Evolutionary conservation across 2,888 invertebrate genomes (phyloP).

Genomic region (Hypomecis atomaria): DNA sequence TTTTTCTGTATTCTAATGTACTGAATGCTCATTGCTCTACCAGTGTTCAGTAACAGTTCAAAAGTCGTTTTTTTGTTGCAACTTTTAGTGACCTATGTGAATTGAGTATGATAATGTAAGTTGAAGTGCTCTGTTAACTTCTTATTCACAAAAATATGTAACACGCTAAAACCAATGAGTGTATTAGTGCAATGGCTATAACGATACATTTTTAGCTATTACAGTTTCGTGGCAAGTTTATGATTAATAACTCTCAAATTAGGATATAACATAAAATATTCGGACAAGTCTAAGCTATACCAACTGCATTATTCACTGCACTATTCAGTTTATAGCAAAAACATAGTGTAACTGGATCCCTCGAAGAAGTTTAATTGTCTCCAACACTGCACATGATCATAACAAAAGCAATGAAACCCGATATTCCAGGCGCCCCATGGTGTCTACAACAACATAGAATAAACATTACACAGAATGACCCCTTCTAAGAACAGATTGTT

Average conservation of each 20-base stretch:
- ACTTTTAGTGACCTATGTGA: too few relatives aligned
- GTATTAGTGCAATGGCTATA: too few relatives aligned
- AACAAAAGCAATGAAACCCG: constrained; percentile 23
- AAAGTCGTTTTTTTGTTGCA: not conserved
- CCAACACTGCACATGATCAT: constrained; percentile 11
- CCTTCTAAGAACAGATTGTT: constrained; percentile 31
- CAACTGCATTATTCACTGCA: not conserved
- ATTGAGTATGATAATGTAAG: too few relatives aligned
- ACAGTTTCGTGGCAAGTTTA: too few relatives aligned
- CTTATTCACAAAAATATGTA: too few relatives aligned
- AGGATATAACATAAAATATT: too few relatives aligned
- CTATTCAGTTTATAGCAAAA: not conserved
- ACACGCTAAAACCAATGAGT: too few relatives aligned
- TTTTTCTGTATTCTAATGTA: not conserved
- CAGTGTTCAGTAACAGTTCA: not conserved
- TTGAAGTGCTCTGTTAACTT: too few relatives aligned
- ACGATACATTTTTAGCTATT: too few relatives aligned
- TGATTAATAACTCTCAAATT: too few relatives aligned
- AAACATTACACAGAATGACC: constrained; percentile 22
- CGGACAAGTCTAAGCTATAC: too few relatives aligned
- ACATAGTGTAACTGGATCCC: constrained; percentile 10
- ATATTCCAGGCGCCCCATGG: constrained; percentile 11
- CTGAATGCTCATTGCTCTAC: not conserved
- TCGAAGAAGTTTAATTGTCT: constrained; percentile 14
- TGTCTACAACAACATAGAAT: constrained; percentile 13